Evolutionary conservation across 1,140 invertebrate genomes (phyloP).

Genomic region (Semibalanus balanoides): DNA sequence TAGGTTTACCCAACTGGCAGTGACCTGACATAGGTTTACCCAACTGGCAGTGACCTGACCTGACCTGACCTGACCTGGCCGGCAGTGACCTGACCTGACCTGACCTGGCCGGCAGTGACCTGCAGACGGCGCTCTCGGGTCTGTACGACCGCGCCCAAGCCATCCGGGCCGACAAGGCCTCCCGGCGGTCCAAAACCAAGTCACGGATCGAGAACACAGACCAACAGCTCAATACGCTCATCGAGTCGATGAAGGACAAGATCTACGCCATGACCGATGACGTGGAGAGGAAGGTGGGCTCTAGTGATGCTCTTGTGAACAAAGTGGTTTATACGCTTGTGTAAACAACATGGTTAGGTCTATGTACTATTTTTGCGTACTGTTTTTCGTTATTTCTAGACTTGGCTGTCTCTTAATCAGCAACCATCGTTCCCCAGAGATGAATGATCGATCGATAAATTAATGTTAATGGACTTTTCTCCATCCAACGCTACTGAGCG

Average conservation of each 20-base stretch:
- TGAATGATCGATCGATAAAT: too few relatives aligned
- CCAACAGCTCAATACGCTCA: constrained; percentile 71
- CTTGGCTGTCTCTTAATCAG: background rate
- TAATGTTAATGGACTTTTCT: too few relatives aligned
- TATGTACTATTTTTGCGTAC: too few relatives aligned
- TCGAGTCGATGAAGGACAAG: constrained; percentile 87
- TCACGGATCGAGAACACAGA: constrained; percentile 79
- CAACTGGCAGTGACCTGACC: too few relatives aligned
- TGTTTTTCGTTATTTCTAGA: background rate
- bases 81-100: constrained; percentile 33
- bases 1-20: too few relatives aligned
- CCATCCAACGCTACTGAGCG: background rate
- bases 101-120: constrained; percentile 35
- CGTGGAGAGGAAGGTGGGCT: constrained; percentile 47
- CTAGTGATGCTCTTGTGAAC: too few relatives aligned
- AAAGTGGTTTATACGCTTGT: too few relatives aligned
- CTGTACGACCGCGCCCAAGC: constrained; percentile 53
- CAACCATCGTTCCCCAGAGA: too few relatives aligned
- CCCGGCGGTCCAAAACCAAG: constrained; percentile 55
- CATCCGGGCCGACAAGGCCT: constrained; percentile 48
- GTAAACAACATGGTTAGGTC: too few relatives aligned
- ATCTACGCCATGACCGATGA: constrained; percentile 89
- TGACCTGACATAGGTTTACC: too few relatives aligned
- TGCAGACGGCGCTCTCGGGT: constrained; percentile 54
- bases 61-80: too few relatives aligned